These are phyloP conservation scores for Chaetorhynchus papuensis DNA, from an alignment of 2,113 vertebrate genomes.

Conservation along the genomic window DNA sequence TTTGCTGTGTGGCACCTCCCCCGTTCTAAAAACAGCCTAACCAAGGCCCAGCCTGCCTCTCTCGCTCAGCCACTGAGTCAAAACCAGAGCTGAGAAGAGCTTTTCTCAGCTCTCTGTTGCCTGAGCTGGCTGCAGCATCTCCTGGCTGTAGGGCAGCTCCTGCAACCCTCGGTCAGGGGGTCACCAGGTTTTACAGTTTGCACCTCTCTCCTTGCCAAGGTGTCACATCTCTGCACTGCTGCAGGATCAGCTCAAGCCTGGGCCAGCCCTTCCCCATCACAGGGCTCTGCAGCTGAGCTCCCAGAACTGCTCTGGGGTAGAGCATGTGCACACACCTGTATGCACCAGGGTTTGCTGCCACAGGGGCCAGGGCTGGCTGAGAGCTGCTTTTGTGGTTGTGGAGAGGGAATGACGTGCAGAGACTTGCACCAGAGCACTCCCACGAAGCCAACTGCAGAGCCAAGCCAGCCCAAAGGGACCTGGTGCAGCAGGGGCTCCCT, in stretches of 20 bases:
- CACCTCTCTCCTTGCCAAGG: background rate
- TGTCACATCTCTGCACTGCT: background rate
- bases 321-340: background rate
- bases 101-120: background rate
- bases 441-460: background rate
- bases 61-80: background rate
- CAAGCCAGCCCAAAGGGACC: background rate
- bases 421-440: background rate
- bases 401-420: background rate
- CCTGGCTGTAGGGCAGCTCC: background rate
- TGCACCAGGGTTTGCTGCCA: background rate
- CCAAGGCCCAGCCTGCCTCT: background rate
- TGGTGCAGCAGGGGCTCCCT: background rate
- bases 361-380: background rate
- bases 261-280: background rate
- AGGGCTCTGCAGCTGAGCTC: background rate
- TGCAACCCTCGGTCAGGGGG: background rate
- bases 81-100: background rate
- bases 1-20: background rate
- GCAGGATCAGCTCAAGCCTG: background rate
- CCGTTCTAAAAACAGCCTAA: background rate
- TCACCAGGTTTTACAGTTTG: background rate
- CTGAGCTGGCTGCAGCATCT: background rate
- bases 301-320: background rate
- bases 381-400: background rate